Evolutionary conservation across 2,888 invertebrate genomes (phyloP), one percentile per base, ranked within the genome.

Genomic region (Druceiella hillmani): DNA sequence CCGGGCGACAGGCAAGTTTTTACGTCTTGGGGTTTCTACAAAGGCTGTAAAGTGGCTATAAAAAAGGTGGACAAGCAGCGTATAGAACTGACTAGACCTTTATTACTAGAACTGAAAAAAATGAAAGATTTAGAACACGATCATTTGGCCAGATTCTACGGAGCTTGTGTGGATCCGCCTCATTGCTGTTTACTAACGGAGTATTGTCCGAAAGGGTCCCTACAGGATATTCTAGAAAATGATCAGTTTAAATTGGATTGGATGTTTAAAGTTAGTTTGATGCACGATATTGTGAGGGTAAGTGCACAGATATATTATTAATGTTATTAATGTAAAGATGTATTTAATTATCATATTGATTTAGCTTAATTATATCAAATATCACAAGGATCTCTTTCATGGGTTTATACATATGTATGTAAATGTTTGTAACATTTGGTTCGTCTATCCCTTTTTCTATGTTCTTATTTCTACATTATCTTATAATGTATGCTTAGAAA

Each of bases 201-300:
- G 64, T 98, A 97, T 61, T 98, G 97, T 55, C 92, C 91, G 2
- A 91, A 91, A 63, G 95, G 97, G 20, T 93, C 91, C 17, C 67
- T 95, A 30, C 84, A 89, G 61, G 92, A 92, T 59, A 87, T 92
- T 43, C 66, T 97, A 50, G 94, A 94, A 62, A 91, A 94, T 59
- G 90, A 91, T 41, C 83, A 88, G 48, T 85, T 95, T 38, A 87
- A 89, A 53, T 66, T 95, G 48, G 97, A 97, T 61, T 87, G 86
- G 79, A 88, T 93, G 78, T 94, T 97, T 58, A 82, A 88, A 59
- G 83, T 90, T 62, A 94, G 93, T 30, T 68, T 97, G 37, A 93
- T 95, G 79, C 91, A 92, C 57, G 97, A 97, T 59, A 86, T 97
- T 48, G 87, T 92, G 2, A 80, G 87, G 67, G 84, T 84, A 57